Evolutionary conservation across 2,113 vertebrate genomes (phyloP), one percentile per base, ranked within the genome.

Genomic region (Hypanus sabinus): DNA sequence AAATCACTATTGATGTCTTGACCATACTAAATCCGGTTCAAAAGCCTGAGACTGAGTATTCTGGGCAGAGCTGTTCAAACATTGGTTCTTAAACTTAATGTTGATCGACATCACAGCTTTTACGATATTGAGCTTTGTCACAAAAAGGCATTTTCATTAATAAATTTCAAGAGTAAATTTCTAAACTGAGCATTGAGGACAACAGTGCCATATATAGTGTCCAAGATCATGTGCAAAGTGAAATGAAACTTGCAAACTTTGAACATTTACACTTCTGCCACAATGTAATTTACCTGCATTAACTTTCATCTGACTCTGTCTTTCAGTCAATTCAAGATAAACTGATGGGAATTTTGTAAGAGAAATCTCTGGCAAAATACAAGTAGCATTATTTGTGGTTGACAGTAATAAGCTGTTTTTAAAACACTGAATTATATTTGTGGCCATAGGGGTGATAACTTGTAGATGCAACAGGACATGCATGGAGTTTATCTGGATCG

Each of bases 71-170:
- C 6, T 65, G 30, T 90, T 90, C 62, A 62, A 65, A 65, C 22
- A 85, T 88, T 88, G 27, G 20, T 90, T 90, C 62, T 5, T 65
- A 65, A 90, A 65, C 14, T 62, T 88, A n/a, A 62, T 88, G 55
- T 88, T 88, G 57, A 88, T 11, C 60, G 57, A n/a, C 83, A n/a
- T 88, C n/a, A 62, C 30, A n/a, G 83, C 68, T 14, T 88, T 88
- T 88, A 27, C 30, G 62, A 62, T 16, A 88, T n/a, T 3, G 27
- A 18, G 57, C 46, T 62, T 16, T 30, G 27, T 14, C 10, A 60
- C 60, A 24, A 62, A n/a, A 24, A 83, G 77, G 3, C 3, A 57
- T 57, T 88, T 68, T 73, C 1, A n/a, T 18, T 30, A 60, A 62
- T 87, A 57, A 57, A 60, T 55, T 87, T 87, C 9, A 27, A 83